Base-by-base conservation (phyloP, 2,113 vertebrate genomes). In the Macquaria ambigua region DNA sequence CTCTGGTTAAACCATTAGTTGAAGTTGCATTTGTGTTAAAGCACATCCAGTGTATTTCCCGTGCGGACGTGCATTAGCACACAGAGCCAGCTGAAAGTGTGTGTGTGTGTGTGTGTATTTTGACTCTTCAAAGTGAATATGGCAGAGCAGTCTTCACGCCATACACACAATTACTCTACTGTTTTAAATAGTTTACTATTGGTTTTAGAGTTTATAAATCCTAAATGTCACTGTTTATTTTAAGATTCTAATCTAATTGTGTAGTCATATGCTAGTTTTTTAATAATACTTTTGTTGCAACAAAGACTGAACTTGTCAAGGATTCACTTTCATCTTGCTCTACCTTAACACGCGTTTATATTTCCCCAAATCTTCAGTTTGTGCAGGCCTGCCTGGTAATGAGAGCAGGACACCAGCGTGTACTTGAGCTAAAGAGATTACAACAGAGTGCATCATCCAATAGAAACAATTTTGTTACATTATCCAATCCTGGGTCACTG, bases 1-100 rank as follows among this genome's bases (percentile, higher is more conserved):
- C 59, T 5, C 15, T 12, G 59, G 67, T 78, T 7, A 58, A 73
- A 58, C 75, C 79, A 63, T 64, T 87, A 75, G 77, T 68, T 56
- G 58, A 28, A 12, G 9, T 21, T 72, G 46, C 59, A 72, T 83
- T 55, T 1, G 7, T 41, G 31, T 41, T 48, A 23, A 74, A 79
- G 68, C 50, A 6, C 31, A 20, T 63, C 37, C 39, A 25, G 66
- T 6, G 74, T 52, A 43, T 78, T 56, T 58, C 75, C n/a, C 12
- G 48, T 4, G 37, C 18, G 16, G 52, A 28, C 7, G 48, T 1
- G 18, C 15, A 53, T 53, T 8, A 50, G 43, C 1, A 16, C 58
- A 50, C 20, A 31, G 74, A 68, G 53, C 21, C 63, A 52, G 41
- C 31, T n/a, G 43, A 69, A 39, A 50, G 28, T 9, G 48, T 28